Conservation (phyloP, 2,113 vertebrate species). For the Egretta garzetta region DNA sequence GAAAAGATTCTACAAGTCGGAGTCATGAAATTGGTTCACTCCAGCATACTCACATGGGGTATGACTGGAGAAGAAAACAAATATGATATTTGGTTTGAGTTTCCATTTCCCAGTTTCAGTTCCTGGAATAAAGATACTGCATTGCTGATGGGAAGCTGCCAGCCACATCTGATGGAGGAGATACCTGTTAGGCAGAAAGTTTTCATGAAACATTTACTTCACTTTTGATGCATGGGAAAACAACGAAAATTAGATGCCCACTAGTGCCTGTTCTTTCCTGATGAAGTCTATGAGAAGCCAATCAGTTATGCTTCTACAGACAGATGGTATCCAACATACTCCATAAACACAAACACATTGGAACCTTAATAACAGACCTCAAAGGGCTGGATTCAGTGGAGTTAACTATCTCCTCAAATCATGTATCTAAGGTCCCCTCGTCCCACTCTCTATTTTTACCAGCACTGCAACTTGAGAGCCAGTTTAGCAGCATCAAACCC, state of each 20-base stretch:
- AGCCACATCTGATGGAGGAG: slow-evolving; percentile 84
- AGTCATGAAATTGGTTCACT: neutral
- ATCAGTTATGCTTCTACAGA: neutral
- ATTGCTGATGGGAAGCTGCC: slow-evolving; percentile 64
- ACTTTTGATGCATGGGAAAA: neutral
- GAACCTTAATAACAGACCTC: neutral
- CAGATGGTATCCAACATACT: neutral
- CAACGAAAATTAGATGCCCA: neutral
- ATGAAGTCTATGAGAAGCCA: neutral
- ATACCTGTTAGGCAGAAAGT: slow-evolving; percentile 78
- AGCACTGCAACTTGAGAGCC: neutral
- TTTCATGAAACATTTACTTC: neutral
- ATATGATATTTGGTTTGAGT: slow-evolving; percentile 77
- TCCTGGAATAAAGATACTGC: slow-evolving; percentile 80
- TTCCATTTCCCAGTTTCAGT: slow-evolving; percentile 82
- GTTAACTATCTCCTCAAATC: neutral
- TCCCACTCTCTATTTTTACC: neutral
- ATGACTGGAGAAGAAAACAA: slow-evolving; percentile 94
- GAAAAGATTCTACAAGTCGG: neutral
- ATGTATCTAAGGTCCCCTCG: neutral
- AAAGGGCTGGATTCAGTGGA: neutral
- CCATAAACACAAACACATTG: neutral
- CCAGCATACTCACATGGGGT: slow-evolving; percentile 88
- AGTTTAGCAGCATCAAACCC: neutral
- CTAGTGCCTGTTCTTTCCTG: neutral